Evolutionary conservation across 2,888 invertebrate species (phyloP).

Genomic region (Phyllotreta striolata): DNA sequence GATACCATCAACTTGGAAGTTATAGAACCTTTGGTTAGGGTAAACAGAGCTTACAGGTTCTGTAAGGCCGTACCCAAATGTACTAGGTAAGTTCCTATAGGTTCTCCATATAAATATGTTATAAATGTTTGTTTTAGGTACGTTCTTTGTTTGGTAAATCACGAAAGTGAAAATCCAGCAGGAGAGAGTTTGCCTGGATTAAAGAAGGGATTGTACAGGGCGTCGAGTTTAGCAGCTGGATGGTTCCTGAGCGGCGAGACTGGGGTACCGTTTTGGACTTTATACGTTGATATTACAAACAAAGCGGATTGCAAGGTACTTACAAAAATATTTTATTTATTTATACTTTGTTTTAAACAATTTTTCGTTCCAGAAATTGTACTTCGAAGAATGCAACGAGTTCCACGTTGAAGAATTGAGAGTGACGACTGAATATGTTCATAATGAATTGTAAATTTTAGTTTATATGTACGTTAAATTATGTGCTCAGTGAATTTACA

Average conservation of each 20-base stretch:
- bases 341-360: conserved; percentile 1
- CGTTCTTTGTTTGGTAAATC: conserved; percentile 80
- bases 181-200: conserved; percentile 69
- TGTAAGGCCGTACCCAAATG: conserved; percentile 74
- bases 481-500: conserved; percentile 35
- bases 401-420: conserved; percentile 85
- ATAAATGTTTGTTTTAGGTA: conserved; percentile 61
- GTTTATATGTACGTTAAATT: neutral
- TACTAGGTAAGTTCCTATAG: conserved; percentile 63
- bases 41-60: conserved; percentile 82
- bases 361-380: conserved; percentile 66
- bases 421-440: conserved; percentile 83
- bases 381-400: conserved; percentile 76
- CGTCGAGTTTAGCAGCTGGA: conserved; percentile 78
- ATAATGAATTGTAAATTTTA: conserved; percentile 75
- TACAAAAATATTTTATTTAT: neutral
- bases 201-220: conserved; percentile 75
- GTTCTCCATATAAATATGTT: neutral
- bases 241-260: conserved; percentile 80
- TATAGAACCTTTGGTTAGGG: conserved; percentile 82
- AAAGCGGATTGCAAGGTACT: conserved; percentile 76
- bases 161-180: conserved; percentile 67
- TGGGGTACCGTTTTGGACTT: conserved; percentile 79
- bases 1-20: conserved; percentile 84
- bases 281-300: conserved; percentile 78